Base-by-base conservation (phyloP, 2,888 invertebrate species). In the Eudasyphora cyanicolor region DNA sequence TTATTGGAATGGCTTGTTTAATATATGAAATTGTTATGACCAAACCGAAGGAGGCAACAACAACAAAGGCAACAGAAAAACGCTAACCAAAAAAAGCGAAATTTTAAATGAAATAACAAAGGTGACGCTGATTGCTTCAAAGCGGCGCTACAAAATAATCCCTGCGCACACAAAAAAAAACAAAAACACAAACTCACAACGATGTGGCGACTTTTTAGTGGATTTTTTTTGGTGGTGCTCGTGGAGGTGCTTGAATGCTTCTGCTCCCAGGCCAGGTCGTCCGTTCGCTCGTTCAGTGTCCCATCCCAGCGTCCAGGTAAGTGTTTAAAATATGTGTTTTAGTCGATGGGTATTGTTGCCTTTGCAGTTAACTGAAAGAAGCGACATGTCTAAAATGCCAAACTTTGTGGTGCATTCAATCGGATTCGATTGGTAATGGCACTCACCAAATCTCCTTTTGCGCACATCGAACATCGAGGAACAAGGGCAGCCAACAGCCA, bases 61-160 rank as follows among this genome's bases (percentile, higher is more conserved):
- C 32, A 32, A 1, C 32, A 32, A 62, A 4, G 6, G 12, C 57
- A 17, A n/a, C n/a, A 32, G 17, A n/a, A 38, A 60, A 57, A 78
- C 12, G 51, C 32, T 12, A 62, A 51, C 60, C 73, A 76, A 74
- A 79, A 74, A 83, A 77, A 64, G n/a, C 57, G 21, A 73, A 84
- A 81, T 79, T 81, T 79, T 84, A 76, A 81, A 84, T 84, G 84
- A 84, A 84, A 81, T 86, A 85, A 86, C 87, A 91, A 90, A 91
- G 91, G 91, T 91, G 91, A 91, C 90, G 91, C 89, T 90, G 91
- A 91, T 91, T 91, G 92, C 91, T 90, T 91, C 90, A 91, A 87
- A 91, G 91, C 91, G 91, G 91, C 89, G 91, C 91, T 89, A 88
- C 87, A 82, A 85, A 87, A 82, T 86, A 85, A 81, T 81, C 81